A percentile compares a stretch with the other conserved stretches of the same genome.
Conservation (phyloP, 2,113 vertebrate species). For the Etheostoma cragini region DNA sequence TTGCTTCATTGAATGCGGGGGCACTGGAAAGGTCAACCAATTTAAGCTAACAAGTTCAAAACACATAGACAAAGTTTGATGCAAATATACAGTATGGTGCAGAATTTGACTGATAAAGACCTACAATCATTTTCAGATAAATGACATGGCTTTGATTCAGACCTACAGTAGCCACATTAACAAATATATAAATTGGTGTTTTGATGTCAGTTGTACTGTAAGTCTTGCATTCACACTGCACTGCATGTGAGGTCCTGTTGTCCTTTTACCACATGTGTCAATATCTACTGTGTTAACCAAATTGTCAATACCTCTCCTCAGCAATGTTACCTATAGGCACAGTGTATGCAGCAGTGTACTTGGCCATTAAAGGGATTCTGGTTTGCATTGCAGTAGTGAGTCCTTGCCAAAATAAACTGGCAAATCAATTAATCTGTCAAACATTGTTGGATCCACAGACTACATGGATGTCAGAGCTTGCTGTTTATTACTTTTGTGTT, state of each 20-base stretch:
- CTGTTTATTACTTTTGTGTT: not conserved
- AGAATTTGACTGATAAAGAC: not conserved
- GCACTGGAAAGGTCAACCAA: conserved; percentile 23
- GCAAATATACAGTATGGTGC: not conserved
- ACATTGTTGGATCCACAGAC: not conserved
- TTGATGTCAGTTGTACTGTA: not conserved
- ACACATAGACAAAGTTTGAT: not conserved
- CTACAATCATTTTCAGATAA: not conserved
- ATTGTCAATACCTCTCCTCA: conserved; percentile 28
- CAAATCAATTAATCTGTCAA: conserved; percentile 6
- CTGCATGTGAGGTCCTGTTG: not conserved
- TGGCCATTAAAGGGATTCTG: conserved; percentile 33
- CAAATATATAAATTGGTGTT: not conserved
- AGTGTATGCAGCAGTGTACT: conserved; percentile 1
- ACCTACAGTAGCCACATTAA: not conserved
- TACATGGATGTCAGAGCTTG: conserved; percentile 20
- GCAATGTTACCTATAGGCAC: conserved; percentile 37
- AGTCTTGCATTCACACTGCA: not conserved
- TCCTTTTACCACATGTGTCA: conserved; percentile 23
- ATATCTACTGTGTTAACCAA: conserved; percentile 32
- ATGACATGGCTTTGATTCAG: not conserved
- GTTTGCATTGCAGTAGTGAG: conserved; percentile 43
- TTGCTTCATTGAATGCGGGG: conserved; percentile 9
- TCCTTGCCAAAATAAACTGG: conserved; percentile 30
- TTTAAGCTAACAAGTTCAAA: conserved; percentile 9